phyloP scores from a whole-genome alignment of 2,797 vertebrate species.

The Pseudochromis fuscus region DNA sequence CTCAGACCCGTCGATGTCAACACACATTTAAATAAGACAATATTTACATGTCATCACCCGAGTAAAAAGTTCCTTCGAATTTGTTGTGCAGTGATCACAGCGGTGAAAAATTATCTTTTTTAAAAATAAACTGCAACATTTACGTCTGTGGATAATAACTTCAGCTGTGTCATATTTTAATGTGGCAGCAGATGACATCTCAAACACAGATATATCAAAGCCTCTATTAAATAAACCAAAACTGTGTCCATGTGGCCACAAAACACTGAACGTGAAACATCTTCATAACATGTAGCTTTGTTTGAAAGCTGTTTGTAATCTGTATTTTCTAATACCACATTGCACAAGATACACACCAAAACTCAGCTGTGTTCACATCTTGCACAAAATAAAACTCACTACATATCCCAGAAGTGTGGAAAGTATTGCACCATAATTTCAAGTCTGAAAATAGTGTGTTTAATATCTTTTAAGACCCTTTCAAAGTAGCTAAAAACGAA shows the following conservation, averaged over 20 bases:
- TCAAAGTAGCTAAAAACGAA: conserved; percentile 9
- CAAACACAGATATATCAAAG: conserved; percentile 1
- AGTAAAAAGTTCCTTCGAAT: conserved; percentile 5
- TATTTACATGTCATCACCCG: neutral
- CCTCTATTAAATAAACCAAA: neutral
- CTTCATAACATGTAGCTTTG: conserved; percentile 11
- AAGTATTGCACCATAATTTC: neutral
- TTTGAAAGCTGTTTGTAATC: conserved; percentile 26
- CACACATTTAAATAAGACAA: neutral
- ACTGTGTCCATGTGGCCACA: conserved; percentile 23
- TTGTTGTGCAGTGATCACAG: neutral
- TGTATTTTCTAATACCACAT: conserved; percentile 19
- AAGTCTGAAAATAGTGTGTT: conserved; percentile 14
- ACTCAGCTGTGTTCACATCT: conserved; percentile 11
- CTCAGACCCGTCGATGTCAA: neutral
- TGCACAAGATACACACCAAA: conserved; percentile 18
- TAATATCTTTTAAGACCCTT: conserved; percentile 19
- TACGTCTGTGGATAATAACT: neutral
- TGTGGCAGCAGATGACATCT: neutral
- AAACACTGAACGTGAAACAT: conserved; percentile 11
- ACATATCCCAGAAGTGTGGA: conserved; percentile 13
- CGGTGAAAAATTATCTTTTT: neutral
- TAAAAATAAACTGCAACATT: no score
- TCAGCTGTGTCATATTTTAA: neutral
- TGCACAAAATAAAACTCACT: neutral